Evolutionary conservation across 2,113 vertebrate genomes (phyloP).

Genomic region (Urocitellus parryii): DNA sequence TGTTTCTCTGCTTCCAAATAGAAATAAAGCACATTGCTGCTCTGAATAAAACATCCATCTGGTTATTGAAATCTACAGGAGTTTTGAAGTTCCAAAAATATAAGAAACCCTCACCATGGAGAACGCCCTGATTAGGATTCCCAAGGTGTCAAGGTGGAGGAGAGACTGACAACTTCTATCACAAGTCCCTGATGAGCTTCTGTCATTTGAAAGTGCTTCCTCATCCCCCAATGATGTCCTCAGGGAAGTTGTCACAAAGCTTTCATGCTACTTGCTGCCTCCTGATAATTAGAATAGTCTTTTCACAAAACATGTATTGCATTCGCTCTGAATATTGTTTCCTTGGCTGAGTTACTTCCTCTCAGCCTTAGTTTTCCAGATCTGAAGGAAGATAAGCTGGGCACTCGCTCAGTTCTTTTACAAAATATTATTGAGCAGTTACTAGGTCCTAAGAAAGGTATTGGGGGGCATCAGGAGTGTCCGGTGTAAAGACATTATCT

Average conservation of each 20-base stretch:
- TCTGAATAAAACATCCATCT: not conserved
- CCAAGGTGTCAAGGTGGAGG: not conserved
- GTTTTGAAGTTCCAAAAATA: not conserved
- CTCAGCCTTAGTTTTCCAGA: not conserved
- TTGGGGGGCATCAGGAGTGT: not conserved
- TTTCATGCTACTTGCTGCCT: not conserved
- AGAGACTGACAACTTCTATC: not conserved
- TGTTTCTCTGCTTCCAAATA: not conserved
- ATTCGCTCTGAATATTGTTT: not conserved
- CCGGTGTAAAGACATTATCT: not conserved
- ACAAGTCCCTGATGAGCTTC: not conserved
- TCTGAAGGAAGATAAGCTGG: not conserved
- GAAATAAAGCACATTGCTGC: not conserved
- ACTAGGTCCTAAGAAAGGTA: not conserved
- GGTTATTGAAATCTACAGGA: not conserved
- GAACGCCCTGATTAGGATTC: not conserved
- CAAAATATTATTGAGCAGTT: not conserved
- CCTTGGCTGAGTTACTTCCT: not conserved
- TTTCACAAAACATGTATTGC: not conserved
- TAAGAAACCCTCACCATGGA: not conserved
- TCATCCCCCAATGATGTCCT: not conserved
- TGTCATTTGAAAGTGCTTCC: not conserved
- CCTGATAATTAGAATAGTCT: not conserved
- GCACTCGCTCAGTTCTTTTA: not conserved
- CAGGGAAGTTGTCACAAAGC: not conserved